These are phyloP conservation scores for Eriocheir sinensis DNA, from an alignment of 1,140 invertebrate genomes.

Conservation along the genomic window DNA sequence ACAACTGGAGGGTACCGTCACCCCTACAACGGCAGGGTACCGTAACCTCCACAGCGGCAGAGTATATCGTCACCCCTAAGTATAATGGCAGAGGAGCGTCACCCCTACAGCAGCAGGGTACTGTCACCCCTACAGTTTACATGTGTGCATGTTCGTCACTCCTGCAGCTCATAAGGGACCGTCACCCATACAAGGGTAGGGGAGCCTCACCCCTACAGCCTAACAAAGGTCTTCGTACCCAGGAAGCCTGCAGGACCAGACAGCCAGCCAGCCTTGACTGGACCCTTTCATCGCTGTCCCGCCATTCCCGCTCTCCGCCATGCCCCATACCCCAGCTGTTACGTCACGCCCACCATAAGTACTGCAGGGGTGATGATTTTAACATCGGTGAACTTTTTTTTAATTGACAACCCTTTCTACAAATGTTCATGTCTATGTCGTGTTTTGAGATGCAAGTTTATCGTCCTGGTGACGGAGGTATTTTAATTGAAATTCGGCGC, in stretches of 20 bases:
- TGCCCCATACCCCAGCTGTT: neutral
- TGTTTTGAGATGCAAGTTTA: neutral
- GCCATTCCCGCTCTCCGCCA: neutral
- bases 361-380: neutral
- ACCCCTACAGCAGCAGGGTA: neutral
- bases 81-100: neutral
- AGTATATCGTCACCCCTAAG: neutral
- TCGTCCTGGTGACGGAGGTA: neutral
- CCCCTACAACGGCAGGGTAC: neutral
- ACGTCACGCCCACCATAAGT: neutral
- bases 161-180: too few species aligned
- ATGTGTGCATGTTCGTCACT: too few species aligned
- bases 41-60: neutral
- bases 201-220: neutral
- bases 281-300: neutral
- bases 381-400: neutral
- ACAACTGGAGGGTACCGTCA: neutral
- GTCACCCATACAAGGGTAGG: neutral
- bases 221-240: conserved; percentile 23
- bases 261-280: neutral
- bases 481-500: neutral
- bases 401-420: neutral
- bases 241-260: conserved; percentile 2
- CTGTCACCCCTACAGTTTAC: neutral
- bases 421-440: neutral